phyloP scores from a whole-genome alignment of 2,888 invertebrate genomes.

The Barypeithes pellucidus region DNA sequence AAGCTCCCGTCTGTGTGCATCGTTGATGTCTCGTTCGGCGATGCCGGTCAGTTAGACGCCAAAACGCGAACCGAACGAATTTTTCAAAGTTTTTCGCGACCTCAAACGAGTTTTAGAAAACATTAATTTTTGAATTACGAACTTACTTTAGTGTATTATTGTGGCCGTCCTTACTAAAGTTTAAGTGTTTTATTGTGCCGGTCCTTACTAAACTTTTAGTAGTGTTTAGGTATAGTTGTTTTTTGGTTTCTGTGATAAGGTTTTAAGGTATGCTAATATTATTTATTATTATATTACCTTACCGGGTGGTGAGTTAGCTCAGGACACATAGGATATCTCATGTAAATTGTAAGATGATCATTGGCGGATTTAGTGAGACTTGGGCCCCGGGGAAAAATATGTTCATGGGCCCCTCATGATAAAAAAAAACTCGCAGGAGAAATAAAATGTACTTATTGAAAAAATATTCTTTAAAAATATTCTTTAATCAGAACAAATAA shows the following conservation, averaged over 20 bases:
- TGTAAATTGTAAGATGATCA: too few species aligned
- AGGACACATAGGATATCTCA: too few species aligned
- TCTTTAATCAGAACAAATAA: too few species aligned
- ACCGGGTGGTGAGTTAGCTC: too few species aligned
- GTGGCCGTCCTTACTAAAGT: background rate
- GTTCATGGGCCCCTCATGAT: too few species aligned
- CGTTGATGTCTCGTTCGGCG: slow-evolving; percentile 20
- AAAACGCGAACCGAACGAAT: slow-evolving; percentile 23
- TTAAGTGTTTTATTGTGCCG: too few species aligned
- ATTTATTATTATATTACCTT: background rate
- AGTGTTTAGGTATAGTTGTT: background rate
- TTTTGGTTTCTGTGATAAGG: background rate
- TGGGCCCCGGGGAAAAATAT: too few species aligned
- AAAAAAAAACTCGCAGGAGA: too few species aligned
- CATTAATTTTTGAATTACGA: background rate
- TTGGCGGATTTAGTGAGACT: too few species aligned
- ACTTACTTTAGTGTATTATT: background rate
- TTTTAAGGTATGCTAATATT: background rate
- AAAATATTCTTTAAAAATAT: too few species aligned
- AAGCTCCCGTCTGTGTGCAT: slow-evolving; percentile 25
- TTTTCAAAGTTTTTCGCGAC: slow-evolving; percentile 17
- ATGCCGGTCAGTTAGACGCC: slow-evolving; percentile 36
- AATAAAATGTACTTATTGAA: too few species aligned
- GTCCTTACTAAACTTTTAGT: background rate
- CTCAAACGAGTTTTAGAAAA: background rate